Base-by-base conservation (phyloP, 2,113 vertebrate genomes). In the Rhodinocichla rosea region DNA sequence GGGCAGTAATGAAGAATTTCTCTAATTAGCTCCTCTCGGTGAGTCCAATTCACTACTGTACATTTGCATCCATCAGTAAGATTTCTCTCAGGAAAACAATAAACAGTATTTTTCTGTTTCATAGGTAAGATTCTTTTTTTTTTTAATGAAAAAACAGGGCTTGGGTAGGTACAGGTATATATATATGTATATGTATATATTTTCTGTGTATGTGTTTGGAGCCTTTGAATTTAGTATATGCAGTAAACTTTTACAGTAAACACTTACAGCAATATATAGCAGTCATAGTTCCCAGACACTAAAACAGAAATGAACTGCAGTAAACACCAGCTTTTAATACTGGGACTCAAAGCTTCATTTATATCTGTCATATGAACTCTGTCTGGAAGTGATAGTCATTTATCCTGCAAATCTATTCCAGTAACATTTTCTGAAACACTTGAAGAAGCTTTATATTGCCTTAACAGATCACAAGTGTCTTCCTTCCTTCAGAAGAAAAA, bases 291-390 rank as follows among this genome's bases (percentile, higher is more conserved):
- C 45, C 39, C 68, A 63, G 56, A n/a, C 45, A 56, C 52, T 76
- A 76, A 91, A 78, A 3, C 37, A 77, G 44, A 95, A 92, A 44
- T 3, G 4, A 91, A 69, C 27, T 44, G 74, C 14, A 84, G 57
- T 93, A 90, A 93, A 83, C 55, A 85, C 23, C 10, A 87, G 60
- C 18, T 70, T 95, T 95, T 93, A 76, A 92, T 60, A 78, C 32
- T 26, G 11, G 2, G 22, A 63, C 39, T 76, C 57, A 87, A 74
- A 80, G 23, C 50, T 96, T 83, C 37, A 74, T 64, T 89, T 77
- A 22, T 74, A 47, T 80, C n/a, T 92, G 47, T 79, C 52, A 79
- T 47, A 23, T 75, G 56, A 79, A 71, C 23, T 83, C 45, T 50
- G 16, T 28, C 27, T 90, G 40, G 50, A 88, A 91, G 73, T 83